Conservation (phyloP, 2,888 invertebrate species). For the Latheticus oryzae region DNA sequence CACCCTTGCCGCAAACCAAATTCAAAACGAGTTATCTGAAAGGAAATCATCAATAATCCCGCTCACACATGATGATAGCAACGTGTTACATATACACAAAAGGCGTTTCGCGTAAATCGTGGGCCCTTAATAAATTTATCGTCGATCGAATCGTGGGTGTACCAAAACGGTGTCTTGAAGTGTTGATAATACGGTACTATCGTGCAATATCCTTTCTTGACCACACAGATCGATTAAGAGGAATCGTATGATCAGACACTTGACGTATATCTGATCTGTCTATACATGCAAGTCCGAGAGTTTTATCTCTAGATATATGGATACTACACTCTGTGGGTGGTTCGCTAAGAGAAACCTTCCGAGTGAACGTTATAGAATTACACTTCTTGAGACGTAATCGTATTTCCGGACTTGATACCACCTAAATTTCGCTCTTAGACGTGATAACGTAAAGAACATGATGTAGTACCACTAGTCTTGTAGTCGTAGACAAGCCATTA, state of each 20-base stretch:
- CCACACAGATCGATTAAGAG: slow-evolving; percentile 19
- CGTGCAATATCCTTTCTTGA: slow-evolving; percentile 29
- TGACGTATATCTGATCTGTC: slow-evolving; percentile 9
- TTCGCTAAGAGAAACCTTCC: slow-evolving; percentile 2
- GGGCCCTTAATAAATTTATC: slow-evolving; percentile 24
- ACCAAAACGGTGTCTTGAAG: too few species aligned
- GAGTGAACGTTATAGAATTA: slow-evolving; percentile 9
- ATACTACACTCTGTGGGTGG: slow-evolving; percentile 7
- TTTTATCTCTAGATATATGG: slow-evolving; percentile 14
- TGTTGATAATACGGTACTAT: slow-evolving; percentile 27
- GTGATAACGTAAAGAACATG: slow-evolving; percentile 8
- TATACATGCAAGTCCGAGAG: slow-evolving; percentile 11
- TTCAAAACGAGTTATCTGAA: not conserved
- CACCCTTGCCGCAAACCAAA: not conserved
- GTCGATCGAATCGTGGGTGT: too few species aligned
- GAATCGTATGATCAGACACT: slow-evolving; percentile 10
- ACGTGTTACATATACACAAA: slow-evolving; percentile 1
- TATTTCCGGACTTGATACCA: slow-evolving; percentile 14
- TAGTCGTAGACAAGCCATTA: slow-evolving; percentile 15
- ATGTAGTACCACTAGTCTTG: slow-evolving; percentile 8
- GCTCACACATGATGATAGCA: slow-evolving; percentile 14
- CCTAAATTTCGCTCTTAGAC: too few species aligned
- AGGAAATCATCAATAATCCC: slow-evolving; percentile 17
- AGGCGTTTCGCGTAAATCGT: too few species aligned
- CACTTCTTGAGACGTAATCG: slow-evolving; percentile 1